Conservation (phyloP, 2,888 invertebrate genomes). For the Mythimna pallens region DNA sequence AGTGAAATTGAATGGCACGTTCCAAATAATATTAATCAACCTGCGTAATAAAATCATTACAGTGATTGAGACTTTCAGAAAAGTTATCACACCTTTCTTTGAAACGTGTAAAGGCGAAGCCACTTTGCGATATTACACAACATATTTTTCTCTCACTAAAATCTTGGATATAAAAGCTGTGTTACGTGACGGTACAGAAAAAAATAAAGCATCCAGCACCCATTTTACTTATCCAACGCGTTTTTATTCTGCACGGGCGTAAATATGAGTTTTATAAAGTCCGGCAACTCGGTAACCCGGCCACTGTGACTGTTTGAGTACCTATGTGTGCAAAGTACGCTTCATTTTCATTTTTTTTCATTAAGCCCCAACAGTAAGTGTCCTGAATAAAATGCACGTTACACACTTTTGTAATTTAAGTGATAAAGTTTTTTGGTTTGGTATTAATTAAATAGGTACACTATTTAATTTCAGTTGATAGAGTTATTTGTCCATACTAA, state of each 20-base stretch:
- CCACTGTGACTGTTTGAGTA: constrained; percentile 11
- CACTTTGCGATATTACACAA: constrained; percentile 28
- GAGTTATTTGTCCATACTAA: too few species aligned
- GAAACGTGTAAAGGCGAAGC: neutral
- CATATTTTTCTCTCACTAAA: constrained; percentile 35
- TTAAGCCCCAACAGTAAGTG: constrained; percentile 1
- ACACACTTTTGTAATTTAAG: constrained; percentile 5
- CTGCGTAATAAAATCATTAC: neutral
- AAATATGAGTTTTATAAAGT: constrained; percentile 26
- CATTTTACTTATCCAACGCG: constrained; percentile 42
- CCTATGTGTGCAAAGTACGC: constrained; percentile 9
- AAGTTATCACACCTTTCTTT: constrained; percentile 20
- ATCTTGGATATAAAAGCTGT: constrained; percentile 31
- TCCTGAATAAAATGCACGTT: constrained; percentile 8
- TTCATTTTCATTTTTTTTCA: constrained; percentile 29
- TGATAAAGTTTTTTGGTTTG: neutral
- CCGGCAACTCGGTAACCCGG: neutral
- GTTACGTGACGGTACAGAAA: constrained; percentile 34
- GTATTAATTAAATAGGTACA: too few species aligned
- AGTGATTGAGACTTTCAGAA: constrained; percentile 15
- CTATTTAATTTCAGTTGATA: neutral
- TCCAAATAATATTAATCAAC: neutral
- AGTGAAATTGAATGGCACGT: too few species aligned
- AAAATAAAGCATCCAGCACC: constrained; percentile 17
- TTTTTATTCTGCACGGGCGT: constrained; percentile 30